Evolutionary conservation across 2,113 vertebrate genomes (phyloP).

Genomic region (Sprattus sprattus): DNA sequence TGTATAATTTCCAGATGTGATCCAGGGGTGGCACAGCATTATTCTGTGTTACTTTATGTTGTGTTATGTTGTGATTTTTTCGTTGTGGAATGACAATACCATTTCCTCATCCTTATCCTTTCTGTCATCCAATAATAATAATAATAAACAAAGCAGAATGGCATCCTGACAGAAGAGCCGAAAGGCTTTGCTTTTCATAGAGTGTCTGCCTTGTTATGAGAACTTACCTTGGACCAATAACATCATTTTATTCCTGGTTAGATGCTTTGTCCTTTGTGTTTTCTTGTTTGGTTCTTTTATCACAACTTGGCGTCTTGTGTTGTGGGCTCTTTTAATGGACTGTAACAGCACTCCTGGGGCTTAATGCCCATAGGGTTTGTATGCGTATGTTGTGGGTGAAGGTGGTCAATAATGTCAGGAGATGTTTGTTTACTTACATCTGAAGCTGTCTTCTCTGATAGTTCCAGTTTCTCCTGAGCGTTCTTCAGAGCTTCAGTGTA

Average conservation of each 20-base stretch:
- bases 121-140: not conserved
- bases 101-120: too few relatives aligned
- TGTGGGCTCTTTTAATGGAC: not conserved
- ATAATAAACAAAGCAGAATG: not conserved
- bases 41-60: not conserved
- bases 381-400: not conserved
- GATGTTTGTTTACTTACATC: conserved; percentile 74
- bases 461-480: conserved; percentile 88
- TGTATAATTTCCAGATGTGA: not conserved
- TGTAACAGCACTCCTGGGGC: not conserved
- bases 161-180: not conserved
- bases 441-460: conserved; percentile 85
- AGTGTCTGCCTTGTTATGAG: not conserved
- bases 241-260: not conserved
- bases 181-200: not conserved
- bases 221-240: not conserved
- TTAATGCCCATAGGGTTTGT: not conserved
- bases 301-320: not conserved
- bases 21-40: not conserved
- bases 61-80: too few relatives aligned
- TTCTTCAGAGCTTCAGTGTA: conserved; percentile 86
- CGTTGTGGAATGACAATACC: too few relatives aligned
- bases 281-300: not conserved
- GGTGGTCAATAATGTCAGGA: not conserved
- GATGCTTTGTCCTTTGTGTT: not conserved